Conservation (phyloP, 2,797 vertebrate genomes). For the Phrynocephalus forsythii region DNA sequence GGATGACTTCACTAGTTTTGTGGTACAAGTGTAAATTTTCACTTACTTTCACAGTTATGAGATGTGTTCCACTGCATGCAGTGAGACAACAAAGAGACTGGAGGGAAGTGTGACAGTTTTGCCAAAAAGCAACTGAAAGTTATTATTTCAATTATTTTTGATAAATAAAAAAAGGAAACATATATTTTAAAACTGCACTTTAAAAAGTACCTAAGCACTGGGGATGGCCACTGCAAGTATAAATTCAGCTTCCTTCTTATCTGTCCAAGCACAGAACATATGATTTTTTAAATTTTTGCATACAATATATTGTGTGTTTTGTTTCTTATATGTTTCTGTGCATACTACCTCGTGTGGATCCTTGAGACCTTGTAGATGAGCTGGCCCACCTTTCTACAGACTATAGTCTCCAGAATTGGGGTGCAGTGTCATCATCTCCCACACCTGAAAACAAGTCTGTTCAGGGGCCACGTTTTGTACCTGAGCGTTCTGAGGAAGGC, state of each 20-base stretch:
- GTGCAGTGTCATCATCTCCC: no score
- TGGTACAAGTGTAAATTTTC: neutral
- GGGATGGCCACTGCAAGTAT: no score
- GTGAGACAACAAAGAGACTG: neutral
- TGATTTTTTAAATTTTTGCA: neutral
- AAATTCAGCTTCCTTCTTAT: neutral
- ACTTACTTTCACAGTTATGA: neutral
- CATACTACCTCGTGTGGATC: neutral
- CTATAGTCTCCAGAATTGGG: no score
- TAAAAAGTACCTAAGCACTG: neutral
- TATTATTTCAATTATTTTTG: neutral
- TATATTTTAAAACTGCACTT: neutral
- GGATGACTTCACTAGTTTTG: neutral
- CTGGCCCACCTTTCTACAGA: no score
- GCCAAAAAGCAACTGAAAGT: neutral
- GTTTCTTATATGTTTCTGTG: neutral
- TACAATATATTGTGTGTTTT: neutral
- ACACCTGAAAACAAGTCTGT: no score
- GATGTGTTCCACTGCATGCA: neutral
- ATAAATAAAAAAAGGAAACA: neutral
- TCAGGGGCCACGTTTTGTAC: no score
- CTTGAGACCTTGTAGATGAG: no score
- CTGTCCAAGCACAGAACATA: neutral
- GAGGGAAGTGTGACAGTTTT: neutral
- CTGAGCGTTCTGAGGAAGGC: no score